These are phyloP conservation scores for Temnopleurus reevesii DNA, from an alignment of 53 echinoderm and acorn worm species.

Conservation along the genomic window DNA sequence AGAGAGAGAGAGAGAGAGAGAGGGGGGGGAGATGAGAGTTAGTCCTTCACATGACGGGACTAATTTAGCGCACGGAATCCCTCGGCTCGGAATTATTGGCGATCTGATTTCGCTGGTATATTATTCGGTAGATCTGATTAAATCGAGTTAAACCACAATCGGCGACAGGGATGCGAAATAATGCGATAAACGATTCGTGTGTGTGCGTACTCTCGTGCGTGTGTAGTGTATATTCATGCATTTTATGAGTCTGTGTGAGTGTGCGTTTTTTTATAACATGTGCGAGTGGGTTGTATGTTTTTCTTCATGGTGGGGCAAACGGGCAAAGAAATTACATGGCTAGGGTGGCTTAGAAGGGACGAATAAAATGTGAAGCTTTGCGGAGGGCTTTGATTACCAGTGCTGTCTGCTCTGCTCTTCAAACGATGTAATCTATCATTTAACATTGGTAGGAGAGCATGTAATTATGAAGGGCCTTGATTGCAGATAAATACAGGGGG, in stretches of 20 bases:
- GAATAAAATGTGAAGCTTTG: not conserved
- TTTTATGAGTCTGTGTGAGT: not conserved
- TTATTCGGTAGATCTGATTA: slow-evolving; percentile 50
- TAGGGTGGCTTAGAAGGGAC: not conserved
- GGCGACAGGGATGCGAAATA: slow-evolving; percentile 48
- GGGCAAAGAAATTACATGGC: not conserved
- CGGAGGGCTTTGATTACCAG: not conserved
- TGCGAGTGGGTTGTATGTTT: not conserved
- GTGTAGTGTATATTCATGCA: not conserved
- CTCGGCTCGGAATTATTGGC: slow-evolving; percentile 36
- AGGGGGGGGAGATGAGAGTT: not conserved
- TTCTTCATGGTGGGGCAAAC: not conserved
- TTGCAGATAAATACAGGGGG: no score
- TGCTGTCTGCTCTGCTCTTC: not conserved
- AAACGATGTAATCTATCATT: slow-evolving; percentile 5
- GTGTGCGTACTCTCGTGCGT: not conserved
- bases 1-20: not conserved
- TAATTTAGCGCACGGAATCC: slow-evolving; percentile 53
- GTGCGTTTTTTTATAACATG: not conserved
- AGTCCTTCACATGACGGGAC: slow-evolving; percentile 39
- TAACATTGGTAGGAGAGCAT: not conserved
- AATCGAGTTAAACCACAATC: slow-evolving; percentile 45
- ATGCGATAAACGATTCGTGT: slow-evolving; percentile 48
- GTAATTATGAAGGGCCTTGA: not conserved
- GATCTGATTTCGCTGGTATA: slow-evolving; percentile 59